Evolutionary conservation across 2,888 invertebrate genomes (phyloP).

Genomic region (Creontiades dilutus): DNA sequence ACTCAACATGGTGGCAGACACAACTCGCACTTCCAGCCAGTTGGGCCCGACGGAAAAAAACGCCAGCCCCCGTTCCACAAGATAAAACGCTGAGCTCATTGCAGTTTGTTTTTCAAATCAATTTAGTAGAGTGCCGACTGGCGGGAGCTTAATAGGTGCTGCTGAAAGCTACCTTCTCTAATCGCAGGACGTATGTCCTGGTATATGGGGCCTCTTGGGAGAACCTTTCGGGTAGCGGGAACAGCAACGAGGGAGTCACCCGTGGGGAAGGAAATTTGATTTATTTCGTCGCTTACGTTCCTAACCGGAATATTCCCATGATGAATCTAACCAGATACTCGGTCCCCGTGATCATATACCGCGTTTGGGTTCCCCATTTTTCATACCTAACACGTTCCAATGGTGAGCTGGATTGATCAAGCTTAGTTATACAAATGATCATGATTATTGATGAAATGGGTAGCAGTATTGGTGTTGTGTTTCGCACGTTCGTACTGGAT

Average conservation of each 20-base stretch:
- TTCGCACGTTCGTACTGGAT: neutral
- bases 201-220: neutral
- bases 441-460: neutral
- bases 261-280: neutral
- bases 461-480: neutral
- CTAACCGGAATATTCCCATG: neutral
- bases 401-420: neutral
- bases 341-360: neutral
- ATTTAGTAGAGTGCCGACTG: conserved; percentile 27
- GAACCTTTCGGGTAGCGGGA: neutral
- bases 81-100: conserved; percentile 1
- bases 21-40: neutral
- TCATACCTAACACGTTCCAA: neutral
- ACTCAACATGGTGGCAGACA: neutral
- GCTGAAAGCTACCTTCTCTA: neutral
- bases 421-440: neutral
- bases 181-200: neutral
- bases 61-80: neutral
- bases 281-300: neutral
- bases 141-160: neutral
- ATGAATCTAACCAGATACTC: conserved; percentile 5
- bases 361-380: neutral
- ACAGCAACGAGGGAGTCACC: neutral
- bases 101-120: conserved; percentile 36
- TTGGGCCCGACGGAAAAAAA: neutral